A percentile compares a stretch with the other conserved stretches of the same genome.
Conservation (phyloP, 2,797 vertebrate genomes). For the Acipenser oxyrinchus region DNA sequence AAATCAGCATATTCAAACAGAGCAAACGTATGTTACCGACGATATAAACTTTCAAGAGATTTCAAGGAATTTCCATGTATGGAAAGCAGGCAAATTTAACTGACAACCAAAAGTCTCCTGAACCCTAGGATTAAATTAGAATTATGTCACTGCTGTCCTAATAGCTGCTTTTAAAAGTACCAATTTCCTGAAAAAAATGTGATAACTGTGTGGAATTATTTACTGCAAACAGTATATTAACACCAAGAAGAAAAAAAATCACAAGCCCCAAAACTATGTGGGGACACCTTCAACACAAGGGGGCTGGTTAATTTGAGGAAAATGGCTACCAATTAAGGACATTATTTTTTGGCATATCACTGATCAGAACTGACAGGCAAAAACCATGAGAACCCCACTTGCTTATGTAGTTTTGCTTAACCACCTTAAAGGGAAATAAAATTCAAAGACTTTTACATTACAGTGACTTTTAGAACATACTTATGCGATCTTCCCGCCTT, state of each 20-base stretch:
- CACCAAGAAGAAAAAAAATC: too few species aligned
- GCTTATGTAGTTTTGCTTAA: not conserved
- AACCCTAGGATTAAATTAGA: too few species aligned
- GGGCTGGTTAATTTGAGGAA: conserved; percentile 4
- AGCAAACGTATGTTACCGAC: conserved; percentile 46
- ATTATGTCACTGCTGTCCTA: too few species aligned
- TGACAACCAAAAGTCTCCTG: too few species aligned
- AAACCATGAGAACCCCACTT: not conserved
- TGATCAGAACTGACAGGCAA: conserved; percentile 12
- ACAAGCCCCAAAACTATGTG: too few species aligned
- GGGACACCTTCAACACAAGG: not conserved
- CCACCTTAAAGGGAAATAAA: conserved; percentile 9
- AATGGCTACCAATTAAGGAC: conserved; percentile 2
- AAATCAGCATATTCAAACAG: conserved; percentile 28
- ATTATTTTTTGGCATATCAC: conserved; percentile 12
- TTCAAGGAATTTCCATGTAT: too few species aligned
- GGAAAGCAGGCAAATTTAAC: too few species aligned
- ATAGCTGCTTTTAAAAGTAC: too few species aligned
- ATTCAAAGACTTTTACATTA: not conserved
- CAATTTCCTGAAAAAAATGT: too few species aligned
- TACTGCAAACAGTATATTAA: too few species aligned
- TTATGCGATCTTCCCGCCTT: not conserved
- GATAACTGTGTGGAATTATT: too few species aligned
- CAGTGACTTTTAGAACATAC: not conserved
- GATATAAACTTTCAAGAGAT: not conserved